Evolutionary conservation across 2,113 vertebrate species (phyloP).

Genomic region (Dromiciops gliroides): DNA sequence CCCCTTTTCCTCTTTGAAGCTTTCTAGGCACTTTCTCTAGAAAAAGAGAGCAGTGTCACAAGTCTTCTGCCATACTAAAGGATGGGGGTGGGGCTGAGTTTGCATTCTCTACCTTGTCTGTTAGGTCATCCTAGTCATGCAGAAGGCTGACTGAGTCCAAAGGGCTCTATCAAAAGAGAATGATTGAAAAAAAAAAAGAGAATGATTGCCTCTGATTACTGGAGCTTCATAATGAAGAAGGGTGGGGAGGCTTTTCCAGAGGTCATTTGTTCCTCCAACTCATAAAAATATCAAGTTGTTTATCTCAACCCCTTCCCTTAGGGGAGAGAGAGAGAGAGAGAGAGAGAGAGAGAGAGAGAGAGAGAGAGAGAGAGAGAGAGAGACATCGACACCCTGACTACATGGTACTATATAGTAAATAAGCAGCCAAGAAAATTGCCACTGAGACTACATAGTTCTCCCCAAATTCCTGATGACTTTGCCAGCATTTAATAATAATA

Average conservation of each 20-base stretch:
- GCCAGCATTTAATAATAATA: background rate
- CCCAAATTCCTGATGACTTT: background rate
- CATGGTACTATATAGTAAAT: background rate
- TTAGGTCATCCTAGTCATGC: background rate
- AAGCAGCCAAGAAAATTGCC: background rate
- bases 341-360: background rate
- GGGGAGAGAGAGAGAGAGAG: background rate
- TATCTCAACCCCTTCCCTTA: background rate
- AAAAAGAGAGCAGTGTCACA: constrained; percentile 13
- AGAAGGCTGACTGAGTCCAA: background rate
- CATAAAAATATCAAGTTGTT: background rate
- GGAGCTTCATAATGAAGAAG: background rate
- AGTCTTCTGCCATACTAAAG: background rate
- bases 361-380: background rate
- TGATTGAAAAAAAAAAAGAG: background rate
- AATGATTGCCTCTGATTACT: background rate
- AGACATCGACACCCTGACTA: background rate
- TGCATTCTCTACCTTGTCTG: background rate
- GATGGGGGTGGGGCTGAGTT: constrained; percentile 22
- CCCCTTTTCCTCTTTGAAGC: constrained; percentile 63
- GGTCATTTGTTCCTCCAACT: background rate
- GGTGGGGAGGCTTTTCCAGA: background rate
- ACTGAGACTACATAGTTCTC: background rate
- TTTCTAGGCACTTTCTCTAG: constrained; percentile 60
- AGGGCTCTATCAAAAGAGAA: background rate